Conservation (phyloP, 92 coral and sea anemone species). For the Umimayanthus kanabou region DNA sequence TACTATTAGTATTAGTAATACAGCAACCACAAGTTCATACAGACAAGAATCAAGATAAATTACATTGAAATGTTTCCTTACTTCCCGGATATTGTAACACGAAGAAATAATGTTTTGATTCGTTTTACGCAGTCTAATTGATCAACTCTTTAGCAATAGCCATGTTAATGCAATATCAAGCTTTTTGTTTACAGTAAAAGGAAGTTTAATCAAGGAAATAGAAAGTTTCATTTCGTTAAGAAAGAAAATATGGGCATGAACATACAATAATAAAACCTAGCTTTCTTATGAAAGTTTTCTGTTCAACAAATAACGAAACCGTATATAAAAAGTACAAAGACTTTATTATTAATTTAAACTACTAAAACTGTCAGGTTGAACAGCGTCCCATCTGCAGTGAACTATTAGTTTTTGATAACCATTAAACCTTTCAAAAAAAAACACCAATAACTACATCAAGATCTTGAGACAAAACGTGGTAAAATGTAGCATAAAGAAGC, state of each 20-base stretch:
- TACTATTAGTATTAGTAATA: no score
- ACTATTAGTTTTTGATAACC: background rate
- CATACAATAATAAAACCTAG: background rate
- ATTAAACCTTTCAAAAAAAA: background rate
- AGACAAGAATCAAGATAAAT: background rate
- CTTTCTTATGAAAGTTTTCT: background rate
- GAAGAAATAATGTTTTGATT: background rate
- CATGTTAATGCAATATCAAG: background rate
- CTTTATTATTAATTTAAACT: constrained; percentile 4
- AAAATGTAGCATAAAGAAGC: background rate
- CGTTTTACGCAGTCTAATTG: background rate
- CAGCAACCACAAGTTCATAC: background rate
- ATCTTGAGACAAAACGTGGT: background rate
- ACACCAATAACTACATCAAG: background rate
- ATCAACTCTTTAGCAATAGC: background rate
- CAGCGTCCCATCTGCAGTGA: constrained; percentile 11
- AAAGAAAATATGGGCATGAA: background rate
- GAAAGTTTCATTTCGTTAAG: background rate
- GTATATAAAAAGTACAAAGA: background rate
- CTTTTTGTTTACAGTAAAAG: background rate
- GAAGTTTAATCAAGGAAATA: background rate
- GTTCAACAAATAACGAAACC: background rate
- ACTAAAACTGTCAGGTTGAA: constrained; percentile 6
- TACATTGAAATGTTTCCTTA: background rate
- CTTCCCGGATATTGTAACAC: background rate